Evolutionary conservation across 2,797 vertebrate genomes (phyloP).

Genomic region (Notolabrus celidotus): DNA sequence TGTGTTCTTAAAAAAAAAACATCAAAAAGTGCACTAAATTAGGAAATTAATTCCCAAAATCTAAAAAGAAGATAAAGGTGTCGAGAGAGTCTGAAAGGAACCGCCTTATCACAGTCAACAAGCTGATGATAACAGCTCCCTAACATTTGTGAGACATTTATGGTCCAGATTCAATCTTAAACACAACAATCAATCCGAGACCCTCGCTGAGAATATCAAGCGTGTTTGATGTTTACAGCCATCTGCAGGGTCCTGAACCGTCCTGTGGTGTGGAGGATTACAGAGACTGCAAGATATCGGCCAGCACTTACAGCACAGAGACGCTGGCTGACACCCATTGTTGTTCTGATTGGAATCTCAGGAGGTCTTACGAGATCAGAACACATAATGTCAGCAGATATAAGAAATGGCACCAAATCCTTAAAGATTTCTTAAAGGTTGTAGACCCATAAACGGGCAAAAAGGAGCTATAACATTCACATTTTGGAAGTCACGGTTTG

Average conservation of each 20-base stretch:
- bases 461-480: background rate
- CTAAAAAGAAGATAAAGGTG: no score
- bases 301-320: slow-evolving; percentile 4
- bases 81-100: background rate
- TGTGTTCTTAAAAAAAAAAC: background rate
- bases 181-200: slow-evolving; percentile 34
- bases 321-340: slow-evolving; percentile 5
- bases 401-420: slow-evolving; percentile 12
- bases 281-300: slow-evolving; percentile 18
- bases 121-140: slow-evolving; percentile 28
- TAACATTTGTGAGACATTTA: slow-evolving; percentile 65
- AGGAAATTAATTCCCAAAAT: no score
- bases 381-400: slow-evolving; percentile 26
- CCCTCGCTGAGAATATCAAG: slow-evolving; percentile 46
- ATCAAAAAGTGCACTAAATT: no score
- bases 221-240: slow-evolving; percentile 57
- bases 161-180: slow-evolving; percentile 56
- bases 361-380: slow-evolving; percentile 25
- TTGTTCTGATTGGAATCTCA: slow-evolving; percentile 38
- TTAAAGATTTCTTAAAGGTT: slow-evolving; percentile 6
- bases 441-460: background rate
- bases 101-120: background rate
- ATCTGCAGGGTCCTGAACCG: slow-evolving; percentile 43
- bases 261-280: slow-evolving; percentile 35
- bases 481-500: background rate